A percentile compares a stretch with the other conserved stretches of the same genome.
phyloP scores from a whole-genome alignment of 2,888 invertebrate genomes.

The Drosophila subquinaria region DNA sequence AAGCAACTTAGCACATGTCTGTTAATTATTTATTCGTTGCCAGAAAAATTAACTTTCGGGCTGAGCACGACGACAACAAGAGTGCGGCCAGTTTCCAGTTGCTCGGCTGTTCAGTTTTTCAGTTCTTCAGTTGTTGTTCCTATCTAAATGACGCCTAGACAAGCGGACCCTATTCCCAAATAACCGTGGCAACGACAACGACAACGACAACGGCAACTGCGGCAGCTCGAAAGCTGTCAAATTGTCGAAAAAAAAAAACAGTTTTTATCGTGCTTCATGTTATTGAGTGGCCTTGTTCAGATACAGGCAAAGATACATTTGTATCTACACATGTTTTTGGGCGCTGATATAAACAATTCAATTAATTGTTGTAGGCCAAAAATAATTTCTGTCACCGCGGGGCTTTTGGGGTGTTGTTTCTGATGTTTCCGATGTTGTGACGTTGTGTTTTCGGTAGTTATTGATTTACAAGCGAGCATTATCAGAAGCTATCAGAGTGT shows the following conservation, averaged over 20 bases:
- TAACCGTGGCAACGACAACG: slow-evolving; percentile 23
- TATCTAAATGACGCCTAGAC: slow-evolving; percentile 48
- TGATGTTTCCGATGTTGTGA: background rate
- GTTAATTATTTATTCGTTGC: slow-evolving; percentile 83
- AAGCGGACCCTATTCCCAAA: slow-evolving; percentile 27
- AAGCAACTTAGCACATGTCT: slow-evolving; percentile 72
- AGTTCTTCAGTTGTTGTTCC: slow-evolving; percentile 27
- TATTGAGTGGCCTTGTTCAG: slow-evolving; percentile 80
- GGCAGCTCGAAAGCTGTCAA: slow-evolving; percentile 73
- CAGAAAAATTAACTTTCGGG: slow-evolving; percentile 79
- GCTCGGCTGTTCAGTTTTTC: slow-evolving; percentile 17
- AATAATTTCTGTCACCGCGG: slow-evolving; percentile 51
- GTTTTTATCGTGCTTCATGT: slow-evolving; percentile 68
- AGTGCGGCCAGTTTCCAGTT: slow-evolving; percentile 47
- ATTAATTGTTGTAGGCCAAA: slow-evolving; percentile 75
- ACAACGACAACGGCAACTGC: slow-evolving; percentile 6
- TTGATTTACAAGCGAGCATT: slow-evolving; percentile 76
- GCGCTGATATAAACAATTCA: slow-evolving; percentile 77
- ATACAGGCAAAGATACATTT: slow-evolving; percentile 65
- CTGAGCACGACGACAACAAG: slow-evolving; percentile 63
- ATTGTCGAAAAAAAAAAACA: slow-evolving; percentile 64
- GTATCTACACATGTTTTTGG: slow-evolving; percentile 73
- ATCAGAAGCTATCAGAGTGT: slow-evolving; percentile 56
- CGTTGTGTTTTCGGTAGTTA: slow-evolving; percentile 72
- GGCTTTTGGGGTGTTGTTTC: slow-evolving; percentile 6